A percentile compares a stretch with the other conserved stretches of the same genome.
These are phyloP conservation scores for Melipona quadrifasciata DNA, from an alignment of 1,140 invertebrate species.

Conservation along the genomic window DNA sequence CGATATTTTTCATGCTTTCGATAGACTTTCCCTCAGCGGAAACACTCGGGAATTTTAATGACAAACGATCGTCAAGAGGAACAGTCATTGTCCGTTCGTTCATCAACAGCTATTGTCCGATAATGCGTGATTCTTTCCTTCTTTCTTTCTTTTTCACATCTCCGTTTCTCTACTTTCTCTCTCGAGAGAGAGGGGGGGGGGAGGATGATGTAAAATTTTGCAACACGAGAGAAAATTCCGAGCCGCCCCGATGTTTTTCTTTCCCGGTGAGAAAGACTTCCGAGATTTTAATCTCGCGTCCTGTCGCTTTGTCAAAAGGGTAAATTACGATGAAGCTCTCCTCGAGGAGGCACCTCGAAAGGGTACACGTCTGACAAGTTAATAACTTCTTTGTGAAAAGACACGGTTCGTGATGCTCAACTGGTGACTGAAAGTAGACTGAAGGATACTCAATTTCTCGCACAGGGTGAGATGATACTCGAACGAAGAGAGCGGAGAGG, in stretches of 20 bases:
- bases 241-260: too few species aligned
- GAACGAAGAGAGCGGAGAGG: neutral
- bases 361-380: conserved; percentile 15
- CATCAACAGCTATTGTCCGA: neutral
- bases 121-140: neutral
- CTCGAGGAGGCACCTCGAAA: neutral
- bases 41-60: too few species aligned
- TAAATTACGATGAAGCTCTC: neutral
- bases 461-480: neutral
- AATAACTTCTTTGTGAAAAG: conserved; percentile 21
- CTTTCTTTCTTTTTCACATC: neutral
- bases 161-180: too few species aligned
- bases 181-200: too few species aligned
- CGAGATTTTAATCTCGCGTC: neutral
- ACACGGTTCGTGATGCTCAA: neutral
- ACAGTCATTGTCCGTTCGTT: neutral
- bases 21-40: neutral
- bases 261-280: neutral
- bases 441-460: neutral
- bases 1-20: neutral
- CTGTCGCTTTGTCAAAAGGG: neutral
- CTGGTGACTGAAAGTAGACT: neutral
- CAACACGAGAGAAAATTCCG: too few species aligned
- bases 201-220: too few species aligned
- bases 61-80: neutral